Conservation (phyloP, 2,888 invertebrate species). For the Abrostola triplasia region DNA sequence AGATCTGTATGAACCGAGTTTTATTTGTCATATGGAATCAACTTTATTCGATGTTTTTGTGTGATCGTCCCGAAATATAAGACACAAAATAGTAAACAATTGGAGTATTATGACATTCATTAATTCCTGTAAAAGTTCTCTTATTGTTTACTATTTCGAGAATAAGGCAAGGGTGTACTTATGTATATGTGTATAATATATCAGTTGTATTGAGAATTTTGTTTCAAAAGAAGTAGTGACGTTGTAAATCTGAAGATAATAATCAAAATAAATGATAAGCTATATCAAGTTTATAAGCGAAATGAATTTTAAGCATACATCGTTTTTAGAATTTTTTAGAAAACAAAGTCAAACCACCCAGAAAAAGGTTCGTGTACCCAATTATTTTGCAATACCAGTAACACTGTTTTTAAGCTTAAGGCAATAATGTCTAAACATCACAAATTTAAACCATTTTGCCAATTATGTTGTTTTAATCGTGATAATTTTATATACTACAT, state of each 20-base stretch:
- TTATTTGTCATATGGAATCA: neutral
- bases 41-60: neutral
- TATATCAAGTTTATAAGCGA: neutral
- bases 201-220: neutral
- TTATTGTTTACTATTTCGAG: neutral
- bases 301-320: too few relatives aligned
- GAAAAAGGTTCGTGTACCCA: neutral
- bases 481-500: too few relatives aligned
- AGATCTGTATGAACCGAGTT: too few relatives aligned
- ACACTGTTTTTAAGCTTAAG: neutral
- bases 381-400: neutral
- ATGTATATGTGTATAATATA: constrained; percentile 2
- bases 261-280: neutral
- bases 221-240: neutral
- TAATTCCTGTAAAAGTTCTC: neutral
- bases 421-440: neutral
- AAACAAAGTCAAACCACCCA: neutral
- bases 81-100: neutral
- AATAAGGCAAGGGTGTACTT: neutral
- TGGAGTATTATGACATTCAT: neutral
- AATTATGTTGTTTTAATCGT: too few relatives aligned
- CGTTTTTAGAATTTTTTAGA: neutral
- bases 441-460: neutral
- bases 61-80: neutral
- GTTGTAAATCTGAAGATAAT: neutral